Base-by-base conservation (phyloP, 2,888 invertebrate species). In the Harpagoxenus sublaevis region DNA sequence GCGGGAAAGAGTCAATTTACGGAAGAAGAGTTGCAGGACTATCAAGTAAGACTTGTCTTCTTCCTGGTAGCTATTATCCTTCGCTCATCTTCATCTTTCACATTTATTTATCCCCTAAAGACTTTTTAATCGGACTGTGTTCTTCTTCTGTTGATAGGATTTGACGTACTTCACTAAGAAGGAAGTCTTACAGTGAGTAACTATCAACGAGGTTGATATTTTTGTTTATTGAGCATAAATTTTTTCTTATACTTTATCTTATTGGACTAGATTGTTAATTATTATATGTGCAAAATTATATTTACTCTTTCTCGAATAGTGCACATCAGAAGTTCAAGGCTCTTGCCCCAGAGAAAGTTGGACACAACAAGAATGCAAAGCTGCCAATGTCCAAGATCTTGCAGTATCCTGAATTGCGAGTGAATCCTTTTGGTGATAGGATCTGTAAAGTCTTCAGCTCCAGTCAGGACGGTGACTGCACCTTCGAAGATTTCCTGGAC, bases 401-500 rank as follows among this genome's bases (percentile, higher is more conserved):
- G 28, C 97, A 97, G 89, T 98, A 98, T 95, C 98, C 98, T 4
- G 99, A 99, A 94, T 95, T 99, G 60, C 96, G 97, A 88, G 98
- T 98, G 2, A 99, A 99, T 95, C 99, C 99, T 0, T 99, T 99
- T 95, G 97, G 98, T 57, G 98, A 98, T 92, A 96, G 99, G 79
- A 98, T 99, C 88, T 99, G 99, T 93, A 97, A 98, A 94, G 98
- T 99, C n/a, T 98, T 98, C 92, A 98, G 98, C 94, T 98, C 98
- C 0, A 97, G 97, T 94, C 98, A 98, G 89, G 98, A 98, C 94
- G 99, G 98, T 5, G 98, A 98, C 94, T 97, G 98, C 94, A 98
- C 98, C 0, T 99, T 99, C 95, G 99, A 99, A 95, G 99, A 99
- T 95, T 99, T 99, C 94, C 96, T 99, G 3, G 99, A 99, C 93